Conservation (phyloP, 1,140 invertebrate species). For the Apocrypta bakeri region DNA sequence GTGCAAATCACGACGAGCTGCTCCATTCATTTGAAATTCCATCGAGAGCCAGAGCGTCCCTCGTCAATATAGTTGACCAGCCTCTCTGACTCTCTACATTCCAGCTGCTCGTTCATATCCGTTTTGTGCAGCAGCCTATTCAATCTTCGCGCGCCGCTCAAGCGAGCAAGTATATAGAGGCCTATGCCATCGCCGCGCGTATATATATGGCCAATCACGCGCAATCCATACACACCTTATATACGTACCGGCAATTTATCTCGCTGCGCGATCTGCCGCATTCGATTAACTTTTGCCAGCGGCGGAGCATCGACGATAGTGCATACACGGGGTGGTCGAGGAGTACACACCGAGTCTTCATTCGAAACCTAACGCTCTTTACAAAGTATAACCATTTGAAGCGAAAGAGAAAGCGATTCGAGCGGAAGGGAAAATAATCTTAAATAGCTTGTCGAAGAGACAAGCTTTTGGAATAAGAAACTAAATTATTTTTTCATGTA, state of each 20-base stretch:
- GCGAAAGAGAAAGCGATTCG: no score
- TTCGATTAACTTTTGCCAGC: slow-evolving; percentile 43
- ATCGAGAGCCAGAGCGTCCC: background rate
- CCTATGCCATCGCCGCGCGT: no score
- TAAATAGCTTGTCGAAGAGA: no score
- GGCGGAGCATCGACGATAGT: slow-evolving; percentile 24
- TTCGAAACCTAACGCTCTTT: no score
- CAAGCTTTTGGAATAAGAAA: no score
- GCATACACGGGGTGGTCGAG: background rate
- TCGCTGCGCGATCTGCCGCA: slow-evolving; percentile 20
- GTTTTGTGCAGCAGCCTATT: background rate
- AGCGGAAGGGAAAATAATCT: no score
- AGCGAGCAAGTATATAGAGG: background rate
- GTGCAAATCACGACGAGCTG: background rate
- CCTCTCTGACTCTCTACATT: background rate
- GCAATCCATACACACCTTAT: background rate
- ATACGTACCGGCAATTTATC: slow-evolving; percentile 22
- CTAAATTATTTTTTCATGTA: no score
- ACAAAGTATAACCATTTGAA: no score
- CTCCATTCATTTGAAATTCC: background rate
- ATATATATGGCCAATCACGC: no score
- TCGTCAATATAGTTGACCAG: background rate
- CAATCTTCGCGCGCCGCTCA: background rate
- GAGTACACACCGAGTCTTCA: no score
- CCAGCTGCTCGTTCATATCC: no score